Conservation (phyloP, 1,140 invertebrate species). For the Rhysida immarginata region DNA sequence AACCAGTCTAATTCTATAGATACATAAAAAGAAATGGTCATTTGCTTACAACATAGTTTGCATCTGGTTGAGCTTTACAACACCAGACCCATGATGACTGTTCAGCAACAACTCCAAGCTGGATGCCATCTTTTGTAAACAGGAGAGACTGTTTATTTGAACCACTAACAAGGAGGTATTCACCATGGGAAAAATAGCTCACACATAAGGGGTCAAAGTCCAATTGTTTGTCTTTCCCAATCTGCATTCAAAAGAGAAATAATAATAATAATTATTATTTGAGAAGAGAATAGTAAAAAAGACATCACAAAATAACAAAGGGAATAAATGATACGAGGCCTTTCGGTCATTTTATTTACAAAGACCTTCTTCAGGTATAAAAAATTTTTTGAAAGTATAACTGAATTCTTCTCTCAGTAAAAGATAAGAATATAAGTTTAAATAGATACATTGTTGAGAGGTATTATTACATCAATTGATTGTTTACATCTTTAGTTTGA, state of each 20-base stretch:
- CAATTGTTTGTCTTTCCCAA: slow-evolving; percentile 56
- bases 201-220: slow-evolving; percentile 68
- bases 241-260: slow-evolving; percentile 19
- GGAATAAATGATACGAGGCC: too few species aligned
- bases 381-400: too few species aligned
- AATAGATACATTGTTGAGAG: too few species aligned
- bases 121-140: slow-evolving; percentile 71
- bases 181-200: slow-evolving; percentile 55
- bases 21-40: not conserved
- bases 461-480: too few species aligned
- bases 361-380: too few species aligned
- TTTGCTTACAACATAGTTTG: slow-evolving; percentile 48
- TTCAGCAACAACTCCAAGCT: slow-evolving; percentile 50
- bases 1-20: too few species aligned
- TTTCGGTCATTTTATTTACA: too few species aligned
- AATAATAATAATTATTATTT: not conserved
- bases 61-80: slow-evolving; percentile 54
- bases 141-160: slow-evolving; percentile 60
- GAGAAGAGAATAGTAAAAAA: slow-evolving; percentile 6
- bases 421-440: too few species aligned
- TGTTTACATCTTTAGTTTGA: too few species aligned
- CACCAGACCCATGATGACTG: slow-evolving; percentile 77
- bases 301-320: not conserved
- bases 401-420: too few species aligned
- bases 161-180: slow-evolving; percentile 71